phyloP scores from a whole-genome alignment of 2,888 invertebrate species.

The Nezara viridula region DNA sequence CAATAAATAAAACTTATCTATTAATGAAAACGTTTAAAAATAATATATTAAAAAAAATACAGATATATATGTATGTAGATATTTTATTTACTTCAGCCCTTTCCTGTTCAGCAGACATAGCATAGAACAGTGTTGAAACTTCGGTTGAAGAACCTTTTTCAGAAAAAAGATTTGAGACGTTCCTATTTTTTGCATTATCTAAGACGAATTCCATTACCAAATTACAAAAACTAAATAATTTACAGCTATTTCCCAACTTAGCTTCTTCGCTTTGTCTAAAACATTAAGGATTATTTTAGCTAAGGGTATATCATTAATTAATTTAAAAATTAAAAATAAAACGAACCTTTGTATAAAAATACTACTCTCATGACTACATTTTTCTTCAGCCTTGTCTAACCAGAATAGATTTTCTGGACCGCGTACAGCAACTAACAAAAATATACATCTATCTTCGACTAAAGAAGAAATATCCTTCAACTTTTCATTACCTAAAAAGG shows the following conservation, averaged over 20 bases:
- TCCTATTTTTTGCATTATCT: constrained; percentile 52
- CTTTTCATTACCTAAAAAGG: constrained; percentile 58
- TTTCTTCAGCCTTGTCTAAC: constrained; percentile 62
- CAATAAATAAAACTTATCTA: neutral
- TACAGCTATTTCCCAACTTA: constrained; percentile 57
- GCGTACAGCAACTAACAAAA: constrained; percentile 62
- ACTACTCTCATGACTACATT: constrained; percentile 59
- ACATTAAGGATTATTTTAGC: neutral
- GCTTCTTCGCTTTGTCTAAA: constrained; percentile 55
- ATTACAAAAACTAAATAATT: constrained; percentile 61
- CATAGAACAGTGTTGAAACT: constrained; percentile 58
- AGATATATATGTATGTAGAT: neutral
- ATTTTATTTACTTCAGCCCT: constrained; percentile 61
- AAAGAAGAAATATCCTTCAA: constrained; percentile 58
- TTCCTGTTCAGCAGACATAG: constrained; percentile 63
- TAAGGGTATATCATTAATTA: neutral
- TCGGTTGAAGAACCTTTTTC: constrained; percentile 61
- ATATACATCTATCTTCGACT: constrained; percentile 63
- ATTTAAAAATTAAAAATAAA: neutral
- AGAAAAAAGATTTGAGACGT: constrained; percentile 52
- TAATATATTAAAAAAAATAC: neutral
- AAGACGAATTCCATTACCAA: constrained; percentile 62
- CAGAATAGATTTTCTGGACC: constrained; percentile 60
- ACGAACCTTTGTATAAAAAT: constrained; percentile 59
- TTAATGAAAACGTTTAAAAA: neutral